phyloP scores from a whole-genome alignment of 2,888 invertebrate species.

The Drosophila emarginata region DNA sequence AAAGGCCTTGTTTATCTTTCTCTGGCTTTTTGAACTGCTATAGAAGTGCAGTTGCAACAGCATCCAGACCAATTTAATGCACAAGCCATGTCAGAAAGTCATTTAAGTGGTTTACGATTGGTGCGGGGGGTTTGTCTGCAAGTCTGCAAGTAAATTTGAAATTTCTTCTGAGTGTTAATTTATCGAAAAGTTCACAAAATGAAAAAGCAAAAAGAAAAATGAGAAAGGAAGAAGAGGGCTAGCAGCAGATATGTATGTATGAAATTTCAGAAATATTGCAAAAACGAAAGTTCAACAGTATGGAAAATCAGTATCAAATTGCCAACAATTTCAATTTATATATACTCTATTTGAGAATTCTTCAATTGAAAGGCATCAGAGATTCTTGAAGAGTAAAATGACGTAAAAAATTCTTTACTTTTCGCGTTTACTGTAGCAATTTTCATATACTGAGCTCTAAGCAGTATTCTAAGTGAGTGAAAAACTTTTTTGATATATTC shows the following conservation, averaged over 20 bases:
- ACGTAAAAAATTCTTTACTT: no score
- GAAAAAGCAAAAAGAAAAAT: not conserved
- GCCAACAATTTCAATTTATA: not conserved
- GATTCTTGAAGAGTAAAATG: no score
- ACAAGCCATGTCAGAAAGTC: conserved; percentile 66
- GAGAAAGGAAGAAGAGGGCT: no score
- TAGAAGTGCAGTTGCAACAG: conserved; percentile 37
- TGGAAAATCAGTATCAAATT: not conserved
- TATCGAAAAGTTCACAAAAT: conserved; percentile 18
- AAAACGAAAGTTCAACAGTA: not conserved
- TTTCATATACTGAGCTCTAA: no score
- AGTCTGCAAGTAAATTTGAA: not conserved
- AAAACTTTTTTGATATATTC: not conserved
- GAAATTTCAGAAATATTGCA: not conserved
- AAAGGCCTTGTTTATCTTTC: conserved; percentile 4
- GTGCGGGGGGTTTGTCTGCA: not conserved
- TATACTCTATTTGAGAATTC: not conserved
- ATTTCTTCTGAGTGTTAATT: conserved; percentile 14
- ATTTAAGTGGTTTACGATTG: conserved; percentile 37
- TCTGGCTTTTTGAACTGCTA: conserved; percentile 67
- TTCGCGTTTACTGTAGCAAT: no score
- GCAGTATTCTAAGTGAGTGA: not conserved
- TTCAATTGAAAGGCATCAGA: not conserved
- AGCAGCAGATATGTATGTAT: not conserved
- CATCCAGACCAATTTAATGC: conserved; percentile 53